Evolutionary conservation across 2,888 invertebrate genomes (phyloP), one percentile per base, ranked within the genome.

Genomic region (Athetis lepigone): DNA sequence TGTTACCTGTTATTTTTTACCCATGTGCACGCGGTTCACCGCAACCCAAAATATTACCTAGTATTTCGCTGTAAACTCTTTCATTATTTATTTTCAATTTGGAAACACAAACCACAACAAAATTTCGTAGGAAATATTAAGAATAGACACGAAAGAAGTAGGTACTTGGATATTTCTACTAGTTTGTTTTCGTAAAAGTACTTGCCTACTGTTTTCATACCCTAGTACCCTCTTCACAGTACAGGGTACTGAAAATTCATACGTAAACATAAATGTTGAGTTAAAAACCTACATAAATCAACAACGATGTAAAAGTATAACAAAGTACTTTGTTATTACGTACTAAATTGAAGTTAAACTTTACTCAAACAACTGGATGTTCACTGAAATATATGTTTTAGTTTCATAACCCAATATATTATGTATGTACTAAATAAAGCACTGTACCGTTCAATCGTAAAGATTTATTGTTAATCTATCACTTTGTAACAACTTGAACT

Each of bases 271-370:
- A 42, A 29, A 40, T 27, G 13, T 50, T 45, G 6, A 27, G 4
- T 45, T 36, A 43, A 69, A 64, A 62, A 70, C 45, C 45, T 21
- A 60, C 33, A 36, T 36, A 59, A 45, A 70, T 45, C 43, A 43
- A 69, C 37, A 43, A 21, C 33, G 49, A 33, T 18, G 25, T 50
- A 21, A n/a, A 39, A 33, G 25, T 50, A 21, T 18, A 39, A n/a
- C 33, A 45, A 36, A 47, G 60, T 47, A 46, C 46, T 65, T 42
- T 59, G 46, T 50, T 39, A 39, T 51, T 29, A 23, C 40, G 18
- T 52, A 29, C n/a, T 33, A 23, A 70, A 70, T 49, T 67, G n/a
- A 60, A 62, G 40, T 37, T 45, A 45, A 51, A 63, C 37, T 62
- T 62, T 36, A 51, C 5, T 51, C 7, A 25, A 29, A 52, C 46